Percentiles rank a stretch among this genome's conserved stretches.
Conservation (phyloP, 2,113 vertebrate genomes). For the Thryonomys swinderianus region DNA sequence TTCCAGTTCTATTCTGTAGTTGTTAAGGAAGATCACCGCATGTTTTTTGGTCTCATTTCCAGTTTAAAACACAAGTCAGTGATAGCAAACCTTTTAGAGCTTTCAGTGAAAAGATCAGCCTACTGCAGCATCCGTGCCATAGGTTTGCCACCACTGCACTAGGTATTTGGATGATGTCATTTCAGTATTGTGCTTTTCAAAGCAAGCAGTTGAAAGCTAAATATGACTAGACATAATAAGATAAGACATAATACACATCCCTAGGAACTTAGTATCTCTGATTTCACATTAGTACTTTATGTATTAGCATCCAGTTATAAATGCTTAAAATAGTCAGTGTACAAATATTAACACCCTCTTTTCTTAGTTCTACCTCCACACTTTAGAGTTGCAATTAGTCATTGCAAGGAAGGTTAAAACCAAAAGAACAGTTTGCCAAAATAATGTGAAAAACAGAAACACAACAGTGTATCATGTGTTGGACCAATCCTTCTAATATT, state of each 20-base stretch:
- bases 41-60: conserved; percentile 22
- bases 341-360: conserved; percentile 20
- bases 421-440: not conserved
- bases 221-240: conserved; percentile 60
- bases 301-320: not conserved
- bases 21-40: not conserved
- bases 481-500: not conserved
- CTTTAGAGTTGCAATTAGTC: not conserved
- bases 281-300: conserved; percentile 42
- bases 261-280: not conserved
- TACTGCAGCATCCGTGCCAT: not conserved
- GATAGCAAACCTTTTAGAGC: not conserved
- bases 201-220: conserved; percentile 54
- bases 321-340: conserved; percentile 8
- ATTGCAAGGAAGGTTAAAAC: conserved; percentile 17
- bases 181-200: conserved; percentile 47
- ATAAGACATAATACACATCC: not conserved
- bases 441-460: not conserved
- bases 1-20: conserved; percentile 42
- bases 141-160: not conserved
- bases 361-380: not conserved
- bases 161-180: not conserved
- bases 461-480: not conserved
- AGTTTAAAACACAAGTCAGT: not conserved
- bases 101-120: not conserved